phyloP scores from a whole-genome alignment of 2,888 invertebrate species.

The Drosophila demipolita region DNA sequence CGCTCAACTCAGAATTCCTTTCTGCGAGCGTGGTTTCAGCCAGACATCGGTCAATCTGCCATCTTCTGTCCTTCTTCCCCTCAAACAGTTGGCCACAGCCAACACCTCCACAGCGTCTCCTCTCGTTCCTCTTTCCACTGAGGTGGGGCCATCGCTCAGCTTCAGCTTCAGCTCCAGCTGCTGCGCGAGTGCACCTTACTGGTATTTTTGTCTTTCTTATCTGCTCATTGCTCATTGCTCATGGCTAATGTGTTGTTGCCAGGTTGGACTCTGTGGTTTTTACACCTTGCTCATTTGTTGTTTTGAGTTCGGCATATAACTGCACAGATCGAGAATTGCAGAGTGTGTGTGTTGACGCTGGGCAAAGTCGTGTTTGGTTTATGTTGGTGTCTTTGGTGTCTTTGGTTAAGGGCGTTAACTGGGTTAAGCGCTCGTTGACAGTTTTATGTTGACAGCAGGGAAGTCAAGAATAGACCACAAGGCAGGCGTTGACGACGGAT shows the following conservation, averaged over 20 bases:
- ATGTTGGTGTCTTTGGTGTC: conserved; percentile 20
- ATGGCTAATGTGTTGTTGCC: conserved; percentile 14
- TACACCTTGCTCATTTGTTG: conserved; percentile 39
- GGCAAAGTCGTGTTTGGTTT: conserved; percentile 8
- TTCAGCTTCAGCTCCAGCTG: conserved; percentile 45
- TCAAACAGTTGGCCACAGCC: conserved; percentile 53
- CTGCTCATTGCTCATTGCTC: conserved; percentile 57
- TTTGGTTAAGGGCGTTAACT: conserved; percentile 74
- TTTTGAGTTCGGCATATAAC: conserved; percentile 12
- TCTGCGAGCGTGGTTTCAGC: conserved; percentile 42
- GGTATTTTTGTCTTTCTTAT: conserved; percentile 55
- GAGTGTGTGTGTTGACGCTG: conserved; percentile 10
- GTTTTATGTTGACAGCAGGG: conserved; percentile 64
- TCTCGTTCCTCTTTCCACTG: conserved; percentile 12
- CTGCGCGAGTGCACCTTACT: conserved; percentile 53
- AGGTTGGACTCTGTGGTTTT: conserved; percentile 53
- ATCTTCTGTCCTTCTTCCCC: conserved; percentile 18
- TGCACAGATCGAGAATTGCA: conserved; percentile 41
- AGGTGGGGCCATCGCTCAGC: conserved; percentile 70
- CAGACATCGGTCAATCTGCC: conserved; percentile 72
- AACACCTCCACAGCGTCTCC: conserved; percentile 62
- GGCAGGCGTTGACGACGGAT: conserved; percentile 53
- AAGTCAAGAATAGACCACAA: conserved; percentile 38
- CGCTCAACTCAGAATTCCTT: conserved; percentile 68
- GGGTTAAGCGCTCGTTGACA: conserved; percentile 77